Evolutionary conservation across 2,888 invertebrate genomes (phyloP).

Genomic region (Eretmocerus hayati): DNA sequence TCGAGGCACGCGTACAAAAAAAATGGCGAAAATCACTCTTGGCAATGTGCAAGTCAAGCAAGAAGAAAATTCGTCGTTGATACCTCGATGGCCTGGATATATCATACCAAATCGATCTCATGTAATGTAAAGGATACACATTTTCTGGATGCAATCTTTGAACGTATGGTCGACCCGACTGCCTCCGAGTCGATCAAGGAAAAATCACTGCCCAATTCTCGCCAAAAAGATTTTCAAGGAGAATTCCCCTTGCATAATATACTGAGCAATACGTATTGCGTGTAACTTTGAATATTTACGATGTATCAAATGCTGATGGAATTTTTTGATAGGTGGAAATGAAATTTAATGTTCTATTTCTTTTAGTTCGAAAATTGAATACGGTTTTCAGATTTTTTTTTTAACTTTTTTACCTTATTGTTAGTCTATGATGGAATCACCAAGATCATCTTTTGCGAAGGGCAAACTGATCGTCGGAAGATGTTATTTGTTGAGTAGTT

Average conservation of each 20-base stretch:
- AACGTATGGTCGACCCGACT: conserved; percentile 22
- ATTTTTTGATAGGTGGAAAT: conserved; percentile 1
- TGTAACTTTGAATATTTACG: conserved; percentile 2
- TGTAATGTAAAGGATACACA: conserved; percentile 20
- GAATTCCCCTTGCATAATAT: conserved; percentile 8
- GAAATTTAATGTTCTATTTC: neutral
- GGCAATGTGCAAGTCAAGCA: no score
- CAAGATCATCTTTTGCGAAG: conserved; percentile 1
- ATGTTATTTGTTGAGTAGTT: conserved; percentile 9
- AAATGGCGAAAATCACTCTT: no score
- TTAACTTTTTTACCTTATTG: neutral
- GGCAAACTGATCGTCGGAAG: conserved; percentile 16
- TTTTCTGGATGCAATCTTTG: conserved; percentile 19
- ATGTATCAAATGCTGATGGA: no score
- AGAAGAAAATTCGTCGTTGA: conserved; percentile 10
- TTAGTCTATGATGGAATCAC: conserved; percentile 1
- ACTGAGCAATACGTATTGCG: conserved; percentile 12
- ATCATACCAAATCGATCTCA: conserved; percentile 24
- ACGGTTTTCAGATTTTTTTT: neutral
- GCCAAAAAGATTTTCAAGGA: conserved; percentile 7
- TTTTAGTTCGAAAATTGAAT: neutral
- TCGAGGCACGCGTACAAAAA: conserved; percentile 7
- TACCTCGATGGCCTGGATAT: conserved; percentile 23
- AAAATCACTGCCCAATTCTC: conserved; percentile 22
- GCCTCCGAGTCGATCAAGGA: conserved; percentile 20